These are phyloP conservation scores for Hypsibius dujardini DNA, from an alignment of 1,140 invertebrate species.

Conservation along the genomic window DNA sequence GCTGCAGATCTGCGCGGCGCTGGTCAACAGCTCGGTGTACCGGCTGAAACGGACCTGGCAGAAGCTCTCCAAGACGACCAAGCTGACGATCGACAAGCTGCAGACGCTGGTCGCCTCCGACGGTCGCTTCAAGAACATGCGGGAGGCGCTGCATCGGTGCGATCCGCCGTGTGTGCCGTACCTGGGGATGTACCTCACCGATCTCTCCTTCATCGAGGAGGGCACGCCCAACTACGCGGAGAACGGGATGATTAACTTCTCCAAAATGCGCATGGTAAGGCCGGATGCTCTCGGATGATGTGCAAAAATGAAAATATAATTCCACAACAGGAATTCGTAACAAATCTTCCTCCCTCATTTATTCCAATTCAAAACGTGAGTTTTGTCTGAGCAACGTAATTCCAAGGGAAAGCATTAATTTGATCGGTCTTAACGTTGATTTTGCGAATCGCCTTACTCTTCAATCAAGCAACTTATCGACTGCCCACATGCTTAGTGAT, in stretches of 20 bases:
- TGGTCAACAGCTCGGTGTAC: slow-evolving; percentile 73
- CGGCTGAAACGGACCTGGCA: slow-evolving; percentile 83
- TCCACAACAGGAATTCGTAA: background rate
- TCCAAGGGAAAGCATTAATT: background rate
- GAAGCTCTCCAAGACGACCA: slow-evolving; percentile 78
- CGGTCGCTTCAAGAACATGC: slow-evolving; percentile 64
- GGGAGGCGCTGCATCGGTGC: slow-evolving; percentile 66
- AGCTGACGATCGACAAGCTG: slow-evolving; percentile 66
- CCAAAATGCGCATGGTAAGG: slow-evolving; percentile 83
- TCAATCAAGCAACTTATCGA: too few relatives aligned
- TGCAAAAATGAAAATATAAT: background rate
- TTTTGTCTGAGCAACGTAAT: background rate
- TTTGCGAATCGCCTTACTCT: background rate
- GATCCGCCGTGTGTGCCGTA: slow-evolving; percentile 85
- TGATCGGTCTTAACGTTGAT: background rate
- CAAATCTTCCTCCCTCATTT: background rate
- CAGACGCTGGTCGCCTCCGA: slow-evolving; percentile 71
- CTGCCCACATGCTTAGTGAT: too few relatives aligned
- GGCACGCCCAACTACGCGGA: slow-evolving; percentile 77
- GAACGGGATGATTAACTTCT: slow-evolving; percentile 77
- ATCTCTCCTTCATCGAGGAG: slow-evolving; percentile 83
- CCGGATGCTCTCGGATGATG: background rate
- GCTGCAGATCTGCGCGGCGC: slow-evolving; percentile 77
- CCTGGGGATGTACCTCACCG: slow-evolving; percentile 74
- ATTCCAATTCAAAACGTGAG: background rate